A percentile compares a stretch with the other conserved stretches of the same genome.
These are phyloP conservation scores for Chiroxiphia lanceolata DNA, from an alignment of 2,797 vertebrate species.

Conservation along the genomic window DNA sequence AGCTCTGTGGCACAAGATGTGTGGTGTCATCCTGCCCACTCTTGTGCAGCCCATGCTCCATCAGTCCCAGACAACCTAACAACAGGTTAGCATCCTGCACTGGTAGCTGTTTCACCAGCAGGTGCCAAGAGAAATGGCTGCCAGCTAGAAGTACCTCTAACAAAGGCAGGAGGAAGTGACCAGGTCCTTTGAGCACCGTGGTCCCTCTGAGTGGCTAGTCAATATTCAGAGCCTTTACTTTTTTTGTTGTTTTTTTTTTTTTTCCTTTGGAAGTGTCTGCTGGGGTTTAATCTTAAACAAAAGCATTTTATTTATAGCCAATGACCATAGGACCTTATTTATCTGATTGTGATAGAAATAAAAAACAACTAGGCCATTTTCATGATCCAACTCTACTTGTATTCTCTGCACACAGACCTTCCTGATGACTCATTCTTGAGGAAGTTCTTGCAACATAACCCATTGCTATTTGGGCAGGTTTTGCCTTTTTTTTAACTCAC, in stretches of 20 bases:
- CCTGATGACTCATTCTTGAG: not conserved
- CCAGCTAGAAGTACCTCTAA: not conserved
- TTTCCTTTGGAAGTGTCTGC: not conserved
- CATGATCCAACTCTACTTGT: not conserved
- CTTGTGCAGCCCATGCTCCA: not conserved
- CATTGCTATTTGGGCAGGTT: not conserved
- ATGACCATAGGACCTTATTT: not conserved
- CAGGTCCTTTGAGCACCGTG: not conserved
- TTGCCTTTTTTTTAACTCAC: not conserved
- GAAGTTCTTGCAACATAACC: not conserved
- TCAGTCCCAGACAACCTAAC: not conserved
- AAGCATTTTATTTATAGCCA: not conserved
- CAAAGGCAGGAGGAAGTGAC: not conserved
- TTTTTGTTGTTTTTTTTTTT: rapidly evolving
- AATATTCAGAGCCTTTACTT: not conserved
- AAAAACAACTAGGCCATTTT: not conserved
- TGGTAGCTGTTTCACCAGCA: not conserved
- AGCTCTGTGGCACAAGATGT: not conserved
- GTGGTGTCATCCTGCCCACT: not conserved
- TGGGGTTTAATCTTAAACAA: not conserved
- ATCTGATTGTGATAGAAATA: not conserved
- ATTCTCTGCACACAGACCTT: not conserved
- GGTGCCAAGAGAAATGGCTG: not conserved
- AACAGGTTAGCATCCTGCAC: not conserved
- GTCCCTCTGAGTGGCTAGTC: not conserved